A percentile compares a stretch with the other conserved stretches of the same genome.
Evolutionary conservation across 2,888 invertebrate genomes (phyloP).

Genomic region (Sialis fuliginosa): DNA sequence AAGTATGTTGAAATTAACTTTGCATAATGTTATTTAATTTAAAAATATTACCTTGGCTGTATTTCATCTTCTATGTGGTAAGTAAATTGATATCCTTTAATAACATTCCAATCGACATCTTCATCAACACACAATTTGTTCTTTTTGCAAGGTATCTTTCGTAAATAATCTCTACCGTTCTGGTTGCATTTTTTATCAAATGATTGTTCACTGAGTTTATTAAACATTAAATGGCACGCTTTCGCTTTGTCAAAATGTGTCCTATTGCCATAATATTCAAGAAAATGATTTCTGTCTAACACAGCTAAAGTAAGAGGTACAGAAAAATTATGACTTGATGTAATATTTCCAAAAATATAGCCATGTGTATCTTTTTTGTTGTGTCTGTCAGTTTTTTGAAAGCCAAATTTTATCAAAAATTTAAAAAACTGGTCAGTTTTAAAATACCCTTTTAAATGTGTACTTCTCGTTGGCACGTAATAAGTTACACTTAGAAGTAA

Average conservation of each 20-base stretch:
- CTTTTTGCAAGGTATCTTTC: conserved; percentile 69
- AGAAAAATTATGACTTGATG: conserved; percentile 46
- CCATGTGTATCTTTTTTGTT: conserved; percentile 75
- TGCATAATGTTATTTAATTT: background rate
- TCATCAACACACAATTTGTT: conserved; percentile 70
- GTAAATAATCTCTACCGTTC: conserved; percentile 56
- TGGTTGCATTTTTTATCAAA: conserved; percentile 72
- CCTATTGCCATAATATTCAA: conserved; percentile 77
- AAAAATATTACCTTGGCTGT: conserved; percentile 58
- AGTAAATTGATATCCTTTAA: conserved; percentile 82
- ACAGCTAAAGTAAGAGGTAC: conserved; percentile 72
- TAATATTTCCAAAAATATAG: conserved; percentile 91
- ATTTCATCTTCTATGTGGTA: conserved; percentile 78
- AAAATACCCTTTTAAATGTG: conserved; percentile 46
- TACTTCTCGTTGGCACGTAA: conserved; percentile 14
- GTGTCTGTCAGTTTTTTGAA: conserved; percentile 86
- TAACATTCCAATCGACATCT: conserved; percentile 67
- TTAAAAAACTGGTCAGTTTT: conserved; percentile 63
- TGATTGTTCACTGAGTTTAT: conserved; percentile 60
- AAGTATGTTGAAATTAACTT: background rate
- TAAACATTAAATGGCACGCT: conserved; percentile 78
- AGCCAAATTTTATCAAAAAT: conserved; percentile 88
- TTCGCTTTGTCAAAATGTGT: conserved; percentile 41
- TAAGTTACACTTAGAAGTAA: no score
- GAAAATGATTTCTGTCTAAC: conserved; percentile 71